Evolutionary conservation across 2,888 invertebrate species (phyloP).

Genomic region (Celastrina argiolus): DNA sequence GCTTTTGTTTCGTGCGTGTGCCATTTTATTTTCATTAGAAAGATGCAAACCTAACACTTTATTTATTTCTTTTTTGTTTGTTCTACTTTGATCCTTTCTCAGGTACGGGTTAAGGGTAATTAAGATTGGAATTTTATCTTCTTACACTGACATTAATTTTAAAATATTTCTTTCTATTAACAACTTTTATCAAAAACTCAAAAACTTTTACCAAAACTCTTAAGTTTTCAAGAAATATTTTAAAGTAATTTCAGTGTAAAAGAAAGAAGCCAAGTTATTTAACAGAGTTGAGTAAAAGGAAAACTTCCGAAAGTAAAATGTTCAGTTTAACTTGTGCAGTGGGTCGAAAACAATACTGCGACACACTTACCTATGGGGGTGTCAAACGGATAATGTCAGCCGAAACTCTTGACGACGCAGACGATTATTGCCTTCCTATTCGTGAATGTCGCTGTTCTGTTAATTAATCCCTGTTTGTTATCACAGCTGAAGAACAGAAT

Average conservation of each 20-base stretch:
- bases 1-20: neutral
- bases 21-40: neutral
- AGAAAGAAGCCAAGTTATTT: too few species aligned
- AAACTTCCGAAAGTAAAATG: conserved; percentile 30
- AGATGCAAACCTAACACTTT: neutral
- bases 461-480: too few species aligned
- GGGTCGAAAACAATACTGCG: conserved; percentile 51
- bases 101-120: too few species aligned
- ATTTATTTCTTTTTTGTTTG: neutral
- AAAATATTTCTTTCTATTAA: too few species aligned
- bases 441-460: too few species aligned
- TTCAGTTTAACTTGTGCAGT: conserved; percentile 52
- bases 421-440: conserved; percentile 16
- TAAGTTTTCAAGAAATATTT: too few species aligned
- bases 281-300: conserved; percentile 14
- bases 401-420: conserved; percentile 13
- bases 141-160: too few species aligned
- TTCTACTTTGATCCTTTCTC: neutral
- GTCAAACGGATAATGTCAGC: conserved; percentile 45
- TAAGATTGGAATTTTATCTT: too few species aligned
- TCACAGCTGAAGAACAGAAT: too few species aligned
- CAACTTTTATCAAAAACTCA: too few species aligned
- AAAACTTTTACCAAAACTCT: too few species aligned
- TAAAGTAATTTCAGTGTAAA: too few species aligned
- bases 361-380: conserved; percentile 62